phyloP scores from a whole-genome alignment of 2,888 invertebrate genomes.

The Thelaira solivaga region DNA sequence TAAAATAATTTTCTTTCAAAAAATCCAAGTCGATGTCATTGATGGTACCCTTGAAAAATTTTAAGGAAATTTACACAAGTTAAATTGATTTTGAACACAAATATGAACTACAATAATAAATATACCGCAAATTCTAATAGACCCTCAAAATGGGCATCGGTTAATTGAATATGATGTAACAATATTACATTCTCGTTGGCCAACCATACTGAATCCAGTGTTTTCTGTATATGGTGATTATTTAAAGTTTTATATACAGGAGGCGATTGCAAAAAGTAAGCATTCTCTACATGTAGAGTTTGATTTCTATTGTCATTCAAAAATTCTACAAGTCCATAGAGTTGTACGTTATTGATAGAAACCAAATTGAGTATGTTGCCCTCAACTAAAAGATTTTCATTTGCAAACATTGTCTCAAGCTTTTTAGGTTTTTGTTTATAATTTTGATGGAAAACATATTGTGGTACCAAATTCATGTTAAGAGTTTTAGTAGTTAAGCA shows the following conservation, averaged over 20 bases:
- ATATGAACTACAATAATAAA: neutral
- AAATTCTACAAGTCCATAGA: constrained; percentile 65
- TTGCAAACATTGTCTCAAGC: constrained; percentile 64
- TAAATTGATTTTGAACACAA: neutral
- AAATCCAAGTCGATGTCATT: constrained; percentile 77
- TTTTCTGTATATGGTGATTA: constrained; percentile 70
- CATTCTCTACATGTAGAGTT: constrained; percentile 75
- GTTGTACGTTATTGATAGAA: constrained; percentile 67
- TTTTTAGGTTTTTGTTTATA: constrained; percentile 66
- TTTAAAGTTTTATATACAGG: constrained; percentile 77
- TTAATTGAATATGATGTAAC: constrained; percentile 66
- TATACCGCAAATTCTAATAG: constrained; percentile 70
- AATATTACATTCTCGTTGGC: constrained; percentile 73
- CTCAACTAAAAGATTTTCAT: constrained; percentile 63
- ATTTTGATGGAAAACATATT: constrained; percentile 76
- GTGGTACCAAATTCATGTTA: constrained; percentile 76
- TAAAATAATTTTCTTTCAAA: constrained; percentile 78
- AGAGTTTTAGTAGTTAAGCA: constrained; percentile 69
- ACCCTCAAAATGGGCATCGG: constrained; percentile 68
- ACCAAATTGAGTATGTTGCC: constrained; percentile 65
- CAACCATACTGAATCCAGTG: constrained; percentile 78
- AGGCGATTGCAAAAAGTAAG: constrained; percentile 73
- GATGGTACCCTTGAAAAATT: constrained; percentile 77
- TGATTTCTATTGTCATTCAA: constrained; percentile 63
- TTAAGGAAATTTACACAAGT: too few relatives aligned